phyloP scores from a whole-genome alignment of 2,797 vertebrate genomes.

The Epinephelus awoara region DNA sequence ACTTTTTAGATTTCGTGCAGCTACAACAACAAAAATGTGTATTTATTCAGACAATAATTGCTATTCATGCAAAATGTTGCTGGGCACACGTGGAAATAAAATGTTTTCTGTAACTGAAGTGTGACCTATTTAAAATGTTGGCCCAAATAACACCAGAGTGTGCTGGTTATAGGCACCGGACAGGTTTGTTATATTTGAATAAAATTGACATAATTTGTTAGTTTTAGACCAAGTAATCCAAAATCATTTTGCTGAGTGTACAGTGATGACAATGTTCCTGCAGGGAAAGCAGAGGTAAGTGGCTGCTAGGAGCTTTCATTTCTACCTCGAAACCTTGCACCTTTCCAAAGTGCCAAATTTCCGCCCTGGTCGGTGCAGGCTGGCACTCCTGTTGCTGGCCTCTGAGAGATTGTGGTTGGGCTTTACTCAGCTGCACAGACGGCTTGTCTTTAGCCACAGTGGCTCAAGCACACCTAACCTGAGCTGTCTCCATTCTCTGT shows the following conservation, averaged over 20 bases:
- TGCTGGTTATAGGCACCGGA: conserved; percentile 28
- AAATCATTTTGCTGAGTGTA: conserved; percentile 64
- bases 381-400: conserved; percentile 47
- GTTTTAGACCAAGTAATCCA: conserved; percentile 58
- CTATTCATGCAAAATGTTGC: conserved; percentile 46
- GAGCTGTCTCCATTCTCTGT: conserved; percentile 54
- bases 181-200: conserved; percentile 53
- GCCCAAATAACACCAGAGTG: conserved; percentile 16
- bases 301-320: conserved; percentile 39
- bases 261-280: conserved; percentile 74
- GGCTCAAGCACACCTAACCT: conserved; percentile 39
- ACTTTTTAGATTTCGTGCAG: conserved; percentile 28
- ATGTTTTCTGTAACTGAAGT: conserved; percentile 51
- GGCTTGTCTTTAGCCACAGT: conserved; percentile 60
- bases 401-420: conserved; percentile 49
- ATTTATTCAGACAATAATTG: conserved; percentile 55
- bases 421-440: conserved; percentile 59
- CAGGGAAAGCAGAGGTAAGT: conserved; percentile 61
- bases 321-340: conserved; percentile 67
- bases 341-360: conserved; percentile 66
- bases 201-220: conserved; percentile 72
- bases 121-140: conserved; percentile 48
- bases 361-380: conserved; percentile 41
- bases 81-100: conserved; percentile 48
- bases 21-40: conserved; percentile 53